Evolutionary conservation across 2,888 invertebrate genomes (phyloP), one percentile per base, ranked within the genome.

Genomic region (Amorpha juglandis): DNA sequence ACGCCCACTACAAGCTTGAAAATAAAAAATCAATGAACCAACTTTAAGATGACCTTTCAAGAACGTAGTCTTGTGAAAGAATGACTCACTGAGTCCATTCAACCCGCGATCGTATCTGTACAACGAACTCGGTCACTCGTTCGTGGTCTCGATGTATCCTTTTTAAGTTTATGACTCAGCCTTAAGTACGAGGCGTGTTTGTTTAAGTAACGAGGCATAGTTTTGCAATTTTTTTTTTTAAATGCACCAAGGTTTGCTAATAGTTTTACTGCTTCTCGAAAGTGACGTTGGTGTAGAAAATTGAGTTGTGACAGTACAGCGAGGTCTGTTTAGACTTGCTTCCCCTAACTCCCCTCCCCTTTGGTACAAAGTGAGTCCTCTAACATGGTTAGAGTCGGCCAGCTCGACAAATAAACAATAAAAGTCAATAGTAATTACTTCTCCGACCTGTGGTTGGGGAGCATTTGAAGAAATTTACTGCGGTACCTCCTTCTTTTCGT

Each of bases 21-120:
- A 71, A 71, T 67, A 67, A 73, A 79, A 77, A 81, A 78, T 78
- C 80, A 80, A 79, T 81, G 81, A 79, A 78, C 74, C 75, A 75
- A 77, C 74, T 77, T 74, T 76, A 68, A 75, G 78, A 77, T 81
- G 88, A 88, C 89, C 91, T 90, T 87, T 74, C 82, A 89, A 88
- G 88, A 86, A 86, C 84, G 82, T 78, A 78, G 78, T 78, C 83
- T 86, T 83, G 82, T 81, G 82, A 85, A 86, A 85, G 81, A 82
- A 67, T 90, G 90, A 89, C 73, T 90, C 90, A 90, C 69, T 70
- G 70, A 89, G 91, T 90, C 38, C 91, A 87, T 90, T 90, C 89
- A 90, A 90, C 90, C 78, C 74, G 70, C 50, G 71, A 81, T 77
- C 72, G 71, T 83, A 81, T 80, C 77, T 82, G 76, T 70, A 71